Conservation (phyloP, 2,888 invertebrate genomes). For the Sesia apiformis region DNA sequence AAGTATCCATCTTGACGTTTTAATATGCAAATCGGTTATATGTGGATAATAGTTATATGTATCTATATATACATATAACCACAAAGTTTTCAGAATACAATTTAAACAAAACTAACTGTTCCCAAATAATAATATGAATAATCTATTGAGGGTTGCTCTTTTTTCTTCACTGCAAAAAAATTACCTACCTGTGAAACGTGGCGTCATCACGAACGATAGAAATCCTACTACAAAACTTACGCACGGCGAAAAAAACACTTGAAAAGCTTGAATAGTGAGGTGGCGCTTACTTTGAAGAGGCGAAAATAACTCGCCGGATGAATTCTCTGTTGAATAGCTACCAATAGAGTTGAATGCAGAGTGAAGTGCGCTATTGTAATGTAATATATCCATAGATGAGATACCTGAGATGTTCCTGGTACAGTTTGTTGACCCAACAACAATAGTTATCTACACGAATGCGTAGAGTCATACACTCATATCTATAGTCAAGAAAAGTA, state of each 20-base stretch:
- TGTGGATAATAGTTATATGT: too few species aligned
- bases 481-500: too few species aligned
- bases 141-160: slow-evolving; percentile 42
- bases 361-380: slow-evolving; percentile 15
- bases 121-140: too few species aligned
- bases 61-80: too few species aligned
- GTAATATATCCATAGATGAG: neutral
- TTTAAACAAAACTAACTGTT: too few species aligned
- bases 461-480: too few species aligned
- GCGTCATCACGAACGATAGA: slow-evolving; percentile 12
- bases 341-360: slow-evolving; percentile 21
- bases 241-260: slow-evolving; percentile 34
- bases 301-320: neutral
- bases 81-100: too few species aligned
- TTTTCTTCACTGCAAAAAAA: slow-evolving; percentile 25
- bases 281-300: slow-evolving; percentile 58
- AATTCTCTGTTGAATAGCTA: slow-evolving; percentile 21
- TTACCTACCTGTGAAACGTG: slow-evolving; percentile 39
- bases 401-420: slow-evolving; percentile 28
- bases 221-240: slow-evolving; percentile 55
- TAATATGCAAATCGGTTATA: too few species aligned
- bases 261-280: slow-evolving; percentile 28
- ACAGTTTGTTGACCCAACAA: neutral
- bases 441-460: too few species aligned
- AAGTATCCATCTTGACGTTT: too few species aligned